phyloP scores from a whole-genome alignment of 2,888 invertebrate species.

The Ochropleura leucogaster region DNA sequence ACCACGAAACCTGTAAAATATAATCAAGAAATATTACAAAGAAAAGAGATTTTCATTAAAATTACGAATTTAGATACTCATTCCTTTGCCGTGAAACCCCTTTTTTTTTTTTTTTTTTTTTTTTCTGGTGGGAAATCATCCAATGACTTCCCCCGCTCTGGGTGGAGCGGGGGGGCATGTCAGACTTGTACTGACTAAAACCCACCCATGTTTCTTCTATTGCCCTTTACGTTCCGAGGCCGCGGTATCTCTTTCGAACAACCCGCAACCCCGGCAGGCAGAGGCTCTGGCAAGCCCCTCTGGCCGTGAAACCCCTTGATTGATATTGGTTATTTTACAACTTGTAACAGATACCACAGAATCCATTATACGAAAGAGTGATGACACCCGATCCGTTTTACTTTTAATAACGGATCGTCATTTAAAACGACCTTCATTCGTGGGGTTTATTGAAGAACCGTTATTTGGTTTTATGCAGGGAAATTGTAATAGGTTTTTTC shows the following conservation, averaged over 20 bases:
- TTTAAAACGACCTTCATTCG: slow-evolving; percentile 22
- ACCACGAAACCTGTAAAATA: slow-evolving; percentile 25
- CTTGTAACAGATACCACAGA: slow-evolving; percentile 20
- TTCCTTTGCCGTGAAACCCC: slow-evolving; percentile 18
- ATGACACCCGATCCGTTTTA: slow-evolving; percentile 38
- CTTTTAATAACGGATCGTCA: slow-evolving; percentile 31
- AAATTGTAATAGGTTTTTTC: background rate
- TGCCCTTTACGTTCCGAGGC: too few species aligned
- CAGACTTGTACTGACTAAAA: too few species aligned
- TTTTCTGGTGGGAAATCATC: too few species aligned
- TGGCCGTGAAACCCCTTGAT: slow-evolving; percentile 35
- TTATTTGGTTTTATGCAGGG: background rate
- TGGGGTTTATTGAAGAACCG: background rate
- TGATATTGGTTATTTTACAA: slow-evolving; percentile 58
- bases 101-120: too few species aligned
- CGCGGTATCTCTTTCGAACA: too few species aligned
- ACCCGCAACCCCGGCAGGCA: too few species aligned
- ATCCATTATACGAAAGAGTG: slow-evolving; percentile 37
- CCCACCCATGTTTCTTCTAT: too few species aligned
- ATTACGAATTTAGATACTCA: slow-evolving; percentile 14
- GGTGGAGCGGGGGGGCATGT: too few species aligned
- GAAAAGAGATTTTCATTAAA: slow-evolving; percentile 38
- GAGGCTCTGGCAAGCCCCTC: too few species aligned
- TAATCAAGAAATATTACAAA: slow-evolving; percentile 13
- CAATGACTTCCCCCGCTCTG: too few species aligned